These are phyloP conservation scores for Eleginops maclovinus DNA, from an alignment of 2,113 vertebrate genomes.

Conservation along the genomic window DNA sequence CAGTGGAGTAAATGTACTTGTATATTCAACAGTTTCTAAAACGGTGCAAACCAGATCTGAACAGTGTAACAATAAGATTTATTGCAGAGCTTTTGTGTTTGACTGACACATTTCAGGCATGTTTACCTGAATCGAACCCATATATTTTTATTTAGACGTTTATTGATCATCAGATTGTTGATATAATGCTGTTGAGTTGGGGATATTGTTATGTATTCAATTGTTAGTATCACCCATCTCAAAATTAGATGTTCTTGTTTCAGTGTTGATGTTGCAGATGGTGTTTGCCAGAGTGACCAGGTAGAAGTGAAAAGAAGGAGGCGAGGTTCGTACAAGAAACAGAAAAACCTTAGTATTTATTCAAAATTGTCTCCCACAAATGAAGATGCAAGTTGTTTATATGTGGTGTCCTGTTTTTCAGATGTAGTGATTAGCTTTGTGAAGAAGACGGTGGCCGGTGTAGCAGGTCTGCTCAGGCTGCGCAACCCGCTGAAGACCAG, in stretches of 20 bases:
- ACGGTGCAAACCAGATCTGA: no score
- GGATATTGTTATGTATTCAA: background rate
- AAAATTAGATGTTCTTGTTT: constrained; percentile 13
- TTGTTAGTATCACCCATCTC: background rate
- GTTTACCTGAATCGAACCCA: background rate
- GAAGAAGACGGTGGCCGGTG: constrained; percentile 81
- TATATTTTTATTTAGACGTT: no score
- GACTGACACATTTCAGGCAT: background rate
- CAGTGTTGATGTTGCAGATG: constrained; percentile 80
- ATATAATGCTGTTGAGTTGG: background rate
- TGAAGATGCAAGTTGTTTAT: background rate
- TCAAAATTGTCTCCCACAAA: background rate
- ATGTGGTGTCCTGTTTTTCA: constrained; percentile 44
- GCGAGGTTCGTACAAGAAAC: constrained; percentile 68
- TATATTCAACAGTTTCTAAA: no score
- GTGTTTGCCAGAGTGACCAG: constrained; percentile 70
- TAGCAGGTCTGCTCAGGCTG: constrained; percentile 78
- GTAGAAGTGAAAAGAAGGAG: constrained; percentile 79
- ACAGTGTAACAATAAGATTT: background rate
- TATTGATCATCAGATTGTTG: background rate
- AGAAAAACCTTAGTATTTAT: background rate
- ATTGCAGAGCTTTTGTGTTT: background rate
- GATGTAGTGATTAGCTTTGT: constrained; percentile 83
- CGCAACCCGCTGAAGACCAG: constrained; percentile 46
- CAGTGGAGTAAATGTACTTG: no score